A percentile compares a stretch with the other conserved stretches of the same genome.
Evolutionary conservation across 2,888 invertebrate genomes (phyloP).

Genomic region (Heteropelma amictum): DNA sequence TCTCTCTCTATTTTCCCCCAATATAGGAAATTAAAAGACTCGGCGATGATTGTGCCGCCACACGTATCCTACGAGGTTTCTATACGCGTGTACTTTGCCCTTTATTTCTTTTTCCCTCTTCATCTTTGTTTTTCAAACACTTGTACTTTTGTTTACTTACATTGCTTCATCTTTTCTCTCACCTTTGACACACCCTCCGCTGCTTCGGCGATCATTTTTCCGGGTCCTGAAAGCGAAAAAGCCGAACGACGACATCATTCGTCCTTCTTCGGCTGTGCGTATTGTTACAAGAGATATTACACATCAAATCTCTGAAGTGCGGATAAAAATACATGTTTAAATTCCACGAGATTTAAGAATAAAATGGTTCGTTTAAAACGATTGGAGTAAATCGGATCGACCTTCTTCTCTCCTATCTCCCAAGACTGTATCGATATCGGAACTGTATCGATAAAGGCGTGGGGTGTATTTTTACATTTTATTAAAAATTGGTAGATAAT

Average conservation of each 20-base stretch:
- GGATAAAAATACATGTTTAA: too few relatives aligned
- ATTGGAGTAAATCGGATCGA: conserved; percentile 75
- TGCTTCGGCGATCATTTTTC: conserved; percentile 36
- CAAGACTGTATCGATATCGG: too few relatives aligned
- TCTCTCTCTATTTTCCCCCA: conserved; percentile 61
- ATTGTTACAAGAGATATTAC: conserved; percentile 56
- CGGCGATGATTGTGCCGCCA: conserved; percentile 75
- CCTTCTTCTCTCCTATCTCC: conserved; percentile 64
- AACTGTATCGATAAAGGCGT: too few relatives aligned
- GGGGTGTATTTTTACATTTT: too few relatives aligned
- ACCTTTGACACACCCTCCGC: conserved; percentile 34
- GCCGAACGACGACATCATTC: conserved; percentile 69
- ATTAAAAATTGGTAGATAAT: too few relatives aligned
- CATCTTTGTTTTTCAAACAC: conserved; percentile 22
- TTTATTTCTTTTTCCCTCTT: conserved; percentile 51
- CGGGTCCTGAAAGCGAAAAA: conserved; percentile 21
- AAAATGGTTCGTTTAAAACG: conserved; percentile 65
- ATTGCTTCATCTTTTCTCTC: conserved; percentile 30
- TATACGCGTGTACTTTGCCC: conserved; percentile 13
- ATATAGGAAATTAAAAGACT: conserved; percentile 78
- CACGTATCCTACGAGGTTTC: conserved; percentile 50
- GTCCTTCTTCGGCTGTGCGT: conserved; percentile 65
- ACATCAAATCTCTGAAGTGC: too few relatives aligned
- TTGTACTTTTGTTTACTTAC: conserved; percentile 21
- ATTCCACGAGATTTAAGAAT: conserved; percentile 55